These are phyloP conservation scores for Coleophora flavipennella DNA, from an alignment of 2,888 invertebrate genomes.

Conservation along the genomic window DNA sequence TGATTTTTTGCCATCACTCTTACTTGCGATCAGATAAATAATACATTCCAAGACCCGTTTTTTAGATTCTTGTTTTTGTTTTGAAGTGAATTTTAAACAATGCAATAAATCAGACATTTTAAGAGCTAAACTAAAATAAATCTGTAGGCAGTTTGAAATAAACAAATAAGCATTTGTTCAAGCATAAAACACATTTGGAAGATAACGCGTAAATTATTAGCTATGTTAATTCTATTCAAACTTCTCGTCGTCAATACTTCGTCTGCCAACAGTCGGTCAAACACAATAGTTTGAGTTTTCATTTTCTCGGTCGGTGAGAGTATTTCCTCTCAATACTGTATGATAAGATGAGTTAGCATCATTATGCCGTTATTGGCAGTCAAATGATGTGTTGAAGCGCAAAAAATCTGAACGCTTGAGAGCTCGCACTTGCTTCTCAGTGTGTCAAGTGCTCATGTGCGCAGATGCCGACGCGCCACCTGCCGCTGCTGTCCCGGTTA, in stretches of 20 bases:
- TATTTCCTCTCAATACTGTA: conserved; percentile 51
- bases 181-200: conserved; percentile 1
- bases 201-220: conserved; percentile 2
- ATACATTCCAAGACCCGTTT: not conserved
- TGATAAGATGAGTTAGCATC: conserved; percentile 40
- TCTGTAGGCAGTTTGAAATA: not conserved
- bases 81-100: not conserved
- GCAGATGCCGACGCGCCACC: conserved; percentile 18
- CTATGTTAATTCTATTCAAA: not conserved
- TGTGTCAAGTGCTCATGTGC: conserved; percentile 14
- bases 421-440: conserved; percentile 27
- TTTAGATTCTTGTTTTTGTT: not conserved
- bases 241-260: conserved; percentile 38
- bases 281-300: conserved; percentile 43
- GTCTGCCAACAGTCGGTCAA: conserved; percentile 34
- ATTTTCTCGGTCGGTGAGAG: conserved; percentile 49
- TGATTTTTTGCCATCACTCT: not conserved
- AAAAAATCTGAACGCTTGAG: conserved; percentile 48
- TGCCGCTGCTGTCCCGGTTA: conserved; percentile 41
- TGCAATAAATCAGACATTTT: not conserved
- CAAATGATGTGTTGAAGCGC: conserved; percentile 42
- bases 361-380: conserved; percentile 53
- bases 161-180: too few species aligned
- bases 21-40: conserved; percentile 1
- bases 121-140: not conserved